phyloP scores from a whole-genome alignment of 2,113 vertebrate genomes.

The Aegotheles bennettii region DNA sequence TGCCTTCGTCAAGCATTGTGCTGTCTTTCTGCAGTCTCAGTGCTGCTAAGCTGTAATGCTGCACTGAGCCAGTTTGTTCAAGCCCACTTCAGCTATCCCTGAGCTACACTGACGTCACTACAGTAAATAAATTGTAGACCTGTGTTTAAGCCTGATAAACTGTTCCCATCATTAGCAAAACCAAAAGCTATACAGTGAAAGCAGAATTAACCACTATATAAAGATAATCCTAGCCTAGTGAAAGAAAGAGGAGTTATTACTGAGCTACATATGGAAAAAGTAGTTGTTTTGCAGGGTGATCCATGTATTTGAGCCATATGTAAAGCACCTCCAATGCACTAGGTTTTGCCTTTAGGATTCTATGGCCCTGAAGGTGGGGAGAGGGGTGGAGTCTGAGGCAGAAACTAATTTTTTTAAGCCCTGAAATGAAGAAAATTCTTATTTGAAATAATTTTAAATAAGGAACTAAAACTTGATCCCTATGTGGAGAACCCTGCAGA shows the following conservation, averaged over 20 bases:
- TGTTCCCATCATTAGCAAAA: not conserved
- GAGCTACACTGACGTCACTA: not conserved
- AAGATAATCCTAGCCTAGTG: not conserved
- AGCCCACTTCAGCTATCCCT: no score
- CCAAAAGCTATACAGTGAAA: not conserved
- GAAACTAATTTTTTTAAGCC: not conserved
- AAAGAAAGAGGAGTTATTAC: not conserved
- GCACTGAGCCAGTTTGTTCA: no score
- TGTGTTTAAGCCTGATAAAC: not conserved
- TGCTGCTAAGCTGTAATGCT: not conserved
- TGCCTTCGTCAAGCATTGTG: not conserved
- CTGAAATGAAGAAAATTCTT: not conserved
- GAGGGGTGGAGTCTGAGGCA: not conserved
- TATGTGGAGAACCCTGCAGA: not conserved
- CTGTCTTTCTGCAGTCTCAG: not conserved
- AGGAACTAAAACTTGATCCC: not conserved
- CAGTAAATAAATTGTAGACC: not conserved
- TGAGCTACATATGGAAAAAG: not conserved
- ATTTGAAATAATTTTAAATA: not conserved
- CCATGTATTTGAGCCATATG: rapidly evolving
- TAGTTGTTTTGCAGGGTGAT: not conserved
- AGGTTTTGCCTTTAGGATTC: not conserved
- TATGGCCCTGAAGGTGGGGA: not conserved
- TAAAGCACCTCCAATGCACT: not conserved
- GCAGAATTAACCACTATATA: not conserved